Evolutionary conservation across 2,888 invertebrate species (phyloP).

Genomic region (Drosophila cyrtoloma): DNA sequence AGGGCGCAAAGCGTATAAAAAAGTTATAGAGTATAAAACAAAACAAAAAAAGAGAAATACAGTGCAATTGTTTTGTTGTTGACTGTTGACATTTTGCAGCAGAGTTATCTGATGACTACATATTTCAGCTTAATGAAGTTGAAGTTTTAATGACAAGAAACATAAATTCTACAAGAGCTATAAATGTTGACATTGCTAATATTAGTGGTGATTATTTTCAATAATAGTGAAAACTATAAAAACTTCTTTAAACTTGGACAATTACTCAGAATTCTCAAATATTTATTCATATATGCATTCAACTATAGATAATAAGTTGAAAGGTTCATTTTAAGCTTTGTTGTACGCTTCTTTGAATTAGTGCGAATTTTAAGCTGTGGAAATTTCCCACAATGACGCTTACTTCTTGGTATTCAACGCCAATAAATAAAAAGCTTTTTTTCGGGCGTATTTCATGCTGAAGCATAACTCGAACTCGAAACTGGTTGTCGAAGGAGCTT

Average conservation of each 20-base stretch:
- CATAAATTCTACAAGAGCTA: slow-evolving; percentile 5
- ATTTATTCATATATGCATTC: not conserved
- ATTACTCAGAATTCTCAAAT: not conserved
- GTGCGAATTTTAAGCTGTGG: slow-evolving; percentile 29
- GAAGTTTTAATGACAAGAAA: slow-evolving; percentile 19
- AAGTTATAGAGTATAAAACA: slow-evolving; percentile 25
- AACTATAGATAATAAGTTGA: slow-evolving; percentile 9
- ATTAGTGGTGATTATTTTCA: not conserved
- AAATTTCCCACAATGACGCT: slow-evolving; percentile 56
- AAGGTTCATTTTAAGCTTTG: not conserved
- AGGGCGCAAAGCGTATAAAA: slow-evolving; percentile 33
- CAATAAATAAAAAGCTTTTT: slow-evolving; percentile 29
- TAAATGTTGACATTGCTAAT: not conserved
- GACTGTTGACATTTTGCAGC: slow-evolving; percentile 26
- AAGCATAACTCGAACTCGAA: slow-evolving; percentile 34
- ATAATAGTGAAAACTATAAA: not conserved
- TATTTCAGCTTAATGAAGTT: slow-evolving; percentile 27
- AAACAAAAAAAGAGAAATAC: slow-evolving; percentile 24
- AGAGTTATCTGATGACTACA: slow-evolving; percentile 38
- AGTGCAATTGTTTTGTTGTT: slow-evolving; percentile 39
- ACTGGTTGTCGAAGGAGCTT: slow-evolving; percentile 65
- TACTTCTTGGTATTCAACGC: slow-evolving; percentile 56
- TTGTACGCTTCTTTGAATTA: not conserved
- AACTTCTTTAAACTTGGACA: not conserved
- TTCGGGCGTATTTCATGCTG: slow-evolving; percentile 37